Evolutionary conservation across 2,113 vertebrate species (phyloP), one percentile per base, ranked within the genome.

Genomic region (Dinomys branickii): DNA sequence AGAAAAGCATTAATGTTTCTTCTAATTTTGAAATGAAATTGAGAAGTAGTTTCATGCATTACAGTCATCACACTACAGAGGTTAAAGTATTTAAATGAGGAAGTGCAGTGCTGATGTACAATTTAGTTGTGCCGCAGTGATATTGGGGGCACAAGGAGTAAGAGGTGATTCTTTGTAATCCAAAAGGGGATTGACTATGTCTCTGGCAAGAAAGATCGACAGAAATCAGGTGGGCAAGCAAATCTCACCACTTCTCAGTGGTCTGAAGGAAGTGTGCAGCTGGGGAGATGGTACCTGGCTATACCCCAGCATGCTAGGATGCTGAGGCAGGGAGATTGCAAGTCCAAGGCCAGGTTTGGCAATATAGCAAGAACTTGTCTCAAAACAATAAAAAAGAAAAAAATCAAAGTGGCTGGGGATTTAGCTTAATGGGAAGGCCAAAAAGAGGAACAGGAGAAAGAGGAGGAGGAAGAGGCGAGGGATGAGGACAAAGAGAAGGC

Each of bases 11-110:
- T 26, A 0, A 6, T 22, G 56, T 58, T 58, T 33, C 26, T 47
- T 81, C 63, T 28, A 0, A 24, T 33, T 54, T n/a, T 38, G 41
- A 65, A 41, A 47, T 52, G 30, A 54, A 58, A 26, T 1, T 41
- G 0, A 10, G 1, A 35, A 41, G 50, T 8, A 16, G 35, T 14
- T n/a, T 28, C 17, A 22, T 6, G 83, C 0, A 3, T 4, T 28
- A 2, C 8, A 3, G 7, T 26, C 10, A 11, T 44, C 1, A 1
- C 11, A 4, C 6, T 9, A 1, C 0, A 3, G 26, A 35, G 30
- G 17, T 0, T 17, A 41, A n/a, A 67, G 26, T 8, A 0, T 44
- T n/a, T 8, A 24, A 56, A 19, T 0, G 4, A 28, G 12, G 2
- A 2, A 0, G 7, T 1, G 33, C 67, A 19, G 3, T 14, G 19